Evolutionary conservation across 2,888 invertebrate species (phyloP), one percentile per base, ranked within the genome.

Genomic region (Agrochola lota): DNA sequence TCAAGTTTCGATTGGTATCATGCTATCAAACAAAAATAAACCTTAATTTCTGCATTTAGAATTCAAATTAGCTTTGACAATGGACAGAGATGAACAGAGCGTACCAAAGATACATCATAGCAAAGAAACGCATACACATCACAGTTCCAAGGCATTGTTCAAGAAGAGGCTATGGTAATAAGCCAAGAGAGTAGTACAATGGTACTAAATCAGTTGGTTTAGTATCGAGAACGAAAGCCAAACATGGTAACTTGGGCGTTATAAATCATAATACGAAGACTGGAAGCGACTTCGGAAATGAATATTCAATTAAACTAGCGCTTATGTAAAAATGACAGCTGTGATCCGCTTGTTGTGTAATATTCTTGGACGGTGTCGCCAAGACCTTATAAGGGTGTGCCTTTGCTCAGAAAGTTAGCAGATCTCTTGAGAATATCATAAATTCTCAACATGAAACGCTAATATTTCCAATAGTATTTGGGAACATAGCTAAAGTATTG

Each of bases 251-350:
- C 86, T 90, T 89, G 90, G 88, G 81, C 87, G 87, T 90, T 89
- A 93, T 95, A 94, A 94, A 95, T 95, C 94, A 95, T 93, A 92
- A 87, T 73, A 69, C 63, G 72, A 87, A 84, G 89, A 87, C 88
- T 90, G 81, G 90, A 89, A 90, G 89, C 90, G 87, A 90, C 87
- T 80, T 78, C 87, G 86, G 90, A 90, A 91, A 93, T 93, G 92
- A 91, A 93, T 93, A 94, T 91, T 91, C 90, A 92, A 92, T 91
- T 87, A 88, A 80, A 84, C 75, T 78, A 77, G 69, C 68, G 81
- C 74, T 89, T 85, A 85, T 85, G 78, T 88, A 87, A 84, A 85
- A 88, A 88, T 80, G 67, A 84, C 87, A 88, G 75, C 84, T 88
- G 87, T 69, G 83, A 75, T 77, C 59, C 12, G 66, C 55, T 80